phyloP scores from a whole-genome alignment of 2,888 invertebrate species.

The Oscheius myriophilus region DNA sequence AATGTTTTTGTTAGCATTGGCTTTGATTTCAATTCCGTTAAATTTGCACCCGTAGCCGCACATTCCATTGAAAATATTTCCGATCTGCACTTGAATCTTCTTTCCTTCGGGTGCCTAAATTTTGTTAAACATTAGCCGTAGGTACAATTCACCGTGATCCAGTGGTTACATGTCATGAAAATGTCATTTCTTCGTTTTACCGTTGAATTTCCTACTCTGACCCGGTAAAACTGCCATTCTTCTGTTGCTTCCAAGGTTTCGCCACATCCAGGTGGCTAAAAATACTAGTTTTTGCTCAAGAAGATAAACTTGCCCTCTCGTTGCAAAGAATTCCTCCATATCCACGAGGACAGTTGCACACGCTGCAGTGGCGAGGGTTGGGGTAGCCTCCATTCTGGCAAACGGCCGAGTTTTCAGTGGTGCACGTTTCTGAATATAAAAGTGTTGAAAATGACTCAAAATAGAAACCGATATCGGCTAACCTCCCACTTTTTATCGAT shows the following conservation, averaged over 20 bases:
- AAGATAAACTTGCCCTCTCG: slow-evolving; percentile 34
- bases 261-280: no score
- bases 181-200: no score
- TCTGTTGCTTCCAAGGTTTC: no score
- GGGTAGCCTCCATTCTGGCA: slow-evolving; percentile 48
- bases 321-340: slow-evolving; percentile 46
- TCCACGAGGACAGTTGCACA: slow-evolving; percentile 44
- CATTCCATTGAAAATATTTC: slow-evolving; percentile 34
- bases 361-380: slow-evolving; percentile 43
- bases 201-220: no score
- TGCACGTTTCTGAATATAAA: not conserved
- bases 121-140: no score
- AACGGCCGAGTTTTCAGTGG: slow-evolving; percentile 17
- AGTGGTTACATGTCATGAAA: slow-evolving; percentile 27
- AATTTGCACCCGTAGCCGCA: slow-evolving; percentile 43
- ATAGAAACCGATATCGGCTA: no score
- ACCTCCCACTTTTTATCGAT: no score
- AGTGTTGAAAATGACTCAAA: no score
- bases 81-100: slow-evolving; percentile 36
- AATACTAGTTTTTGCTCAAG: no score
- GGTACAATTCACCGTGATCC: slow-evolving; percentile 12
- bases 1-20: not conserved
- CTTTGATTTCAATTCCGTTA: slow-evolving; percentile 39
- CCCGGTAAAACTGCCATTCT: no score
- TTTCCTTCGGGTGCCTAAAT: slow-evolving; percentile 40